phyloP scores from a whole-genome alignment of 2,113 vertebrate genomes.

The Varanus komodoensis region DNA sequence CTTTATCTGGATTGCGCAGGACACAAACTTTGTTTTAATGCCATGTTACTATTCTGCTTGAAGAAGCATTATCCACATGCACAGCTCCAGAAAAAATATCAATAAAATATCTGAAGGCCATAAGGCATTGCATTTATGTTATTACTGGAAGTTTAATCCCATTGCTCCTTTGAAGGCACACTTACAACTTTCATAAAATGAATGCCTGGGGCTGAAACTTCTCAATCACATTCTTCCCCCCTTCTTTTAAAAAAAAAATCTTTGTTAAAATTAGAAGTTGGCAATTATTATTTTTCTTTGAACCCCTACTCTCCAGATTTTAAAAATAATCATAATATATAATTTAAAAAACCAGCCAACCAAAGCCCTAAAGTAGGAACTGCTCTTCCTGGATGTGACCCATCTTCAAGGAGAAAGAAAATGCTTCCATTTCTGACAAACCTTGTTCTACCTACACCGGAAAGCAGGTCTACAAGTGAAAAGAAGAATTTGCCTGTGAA shows the following conservation, averaged over 20 bases:
- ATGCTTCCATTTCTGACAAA: conserved; percentile 24
- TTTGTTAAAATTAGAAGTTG: conserved; percentile 51
- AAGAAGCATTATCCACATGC: conserved; percentile 64
- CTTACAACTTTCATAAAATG: conserved; percentile 48
- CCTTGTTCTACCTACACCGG: not conserved
- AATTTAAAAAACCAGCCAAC: conserved; percentile 39
- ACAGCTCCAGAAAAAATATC: conserved; percentile 36
- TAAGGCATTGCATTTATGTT: conserved; percentile 41
- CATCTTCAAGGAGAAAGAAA: conserved; percentile 40
- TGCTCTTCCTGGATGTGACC: conserved; percentile 45
- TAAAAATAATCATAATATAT: not conserved
- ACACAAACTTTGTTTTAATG: conserved; percentile 66
- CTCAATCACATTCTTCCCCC: conserved; percentile 13
- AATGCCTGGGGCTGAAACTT: conserved; percentile 42
- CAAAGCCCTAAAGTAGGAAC: conserved; percentile 40
- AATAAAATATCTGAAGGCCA: conserved; percentile 59
- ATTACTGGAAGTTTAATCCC: conserved; percentile 55
- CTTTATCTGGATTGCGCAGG: conserved; percentile 44
- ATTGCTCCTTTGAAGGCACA: conserved; percentile 27
- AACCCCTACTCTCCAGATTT: not conserved
- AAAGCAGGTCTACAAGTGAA: not conserved
- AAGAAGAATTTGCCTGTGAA: not conserved
- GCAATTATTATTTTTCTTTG: not conserved
- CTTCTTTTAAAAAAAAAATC: conserved; percentile 27
- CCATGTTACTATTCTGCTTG: conserved; percentile 39